phyloP scores from a whole-genome alignment of 2,113 vertebrate species.

The Myanophis thanlyinensis region DNA sequence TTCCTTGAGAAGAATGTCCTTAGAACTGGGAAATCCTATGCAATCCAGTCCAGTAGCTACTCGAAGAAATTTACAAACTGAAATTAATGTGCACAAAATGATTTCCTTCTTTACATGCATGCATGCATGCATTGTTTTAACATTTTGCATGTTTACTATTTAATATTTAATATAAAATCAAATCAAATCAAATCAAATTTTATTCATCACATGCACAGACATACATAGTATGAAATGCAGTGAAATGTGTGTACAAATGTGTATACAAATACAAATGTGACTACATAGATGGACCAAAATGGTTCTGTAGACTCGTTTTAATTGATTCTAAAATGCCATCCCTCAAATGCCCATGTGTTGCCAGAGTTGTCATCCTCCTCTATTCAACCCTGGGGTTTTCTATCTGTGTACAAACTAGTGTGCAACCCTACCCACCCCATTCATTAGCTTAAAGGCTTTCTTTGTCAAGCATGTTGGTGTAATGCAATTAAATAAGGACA shows the following conservation, averaged over 20 bases:
- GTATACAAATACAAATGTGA: neutral
- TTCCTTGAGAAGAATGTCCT: neutral
- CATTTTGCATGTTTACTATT: neutral
- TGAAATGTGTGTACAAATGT: too few relatives aligned
- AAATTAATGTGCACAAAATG: neutral
- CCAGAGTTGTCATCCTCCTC: neutral
- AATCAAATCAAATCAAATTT: too few relatives aligned
- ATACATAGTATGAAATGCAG: too few relatives aligned
- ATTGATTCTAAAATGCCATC: neutral
- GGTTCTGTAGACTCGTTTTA: neutral
- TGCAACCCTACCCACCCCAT: neutral
- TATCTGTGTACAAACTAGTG: neutral
- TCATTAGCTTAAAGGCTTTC: neutral
- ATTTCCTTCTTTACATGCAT: neutral
- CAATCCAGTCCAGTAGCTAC: neutral
- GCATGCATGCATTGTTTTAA: neutral
- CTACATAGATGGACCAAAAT: neutral
- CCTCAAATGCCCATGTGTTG: neutral
- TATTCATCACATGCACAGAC: too few relatives aligned
- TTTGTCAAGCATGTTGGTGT: neutral
- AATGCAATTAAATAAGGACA: constrained; percentile 30
- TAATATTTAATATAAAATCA: neutral
- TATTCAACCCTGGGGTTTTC: neutral
- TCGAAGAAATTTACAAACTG: neutral
- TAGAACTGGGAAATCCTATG: neutral